These are phyloP conservation scores for Zygaena filipendulae DNA, from an alignment of 2,888 invertebrate genomes.

Conservation along the genomic window DNA sequence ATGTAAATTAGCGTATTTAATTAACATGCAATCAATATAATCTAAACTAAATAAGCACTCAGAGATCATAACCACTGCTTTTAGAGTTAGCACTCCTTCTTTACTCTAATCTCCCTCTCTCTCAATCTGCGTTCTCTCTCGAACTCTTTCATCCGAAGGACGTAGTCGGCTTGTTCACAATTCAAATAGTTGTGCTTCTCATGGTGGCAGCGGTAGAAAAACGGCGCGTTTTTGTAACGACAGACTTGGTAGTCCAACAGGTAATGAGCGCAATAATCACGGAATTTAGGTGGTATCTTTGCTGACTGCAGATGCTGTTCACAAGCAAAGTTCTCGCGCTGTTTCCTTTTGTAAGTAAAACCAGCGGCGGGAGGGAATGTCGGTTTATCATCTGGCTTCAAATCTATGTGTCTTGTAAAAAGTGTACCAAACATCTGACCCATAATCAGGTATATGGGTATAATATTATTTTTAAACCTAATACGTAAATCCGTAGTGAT, in stretches of 20 bases:
- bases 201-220: conserved; percentile 73
- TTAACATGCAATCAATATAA: too few species aligned
- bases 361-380: conserved; percentile 77
- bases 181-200: conserved; percentile 77
- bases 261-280: conserved; percentile 88
- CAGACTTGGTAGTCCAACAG: conserved; percentile 76
- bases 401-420: conserved; percentile 22
- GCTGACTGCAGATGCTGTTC: conserved; percentile 79
- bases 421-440: conserved; percentile 35
- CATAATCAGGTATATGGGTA: too few species aligned
- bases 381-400: conserved; percentile 53
- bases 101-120: conserved; percentile 33
- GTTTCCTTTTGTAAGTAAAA: conserved; percentile 74
- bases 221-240: conserved; percentile 75
- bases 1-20: too few species aligned
- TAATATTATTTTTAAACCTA: too few species aligned
- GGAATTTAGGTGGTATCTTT: conserved; percentile 70
- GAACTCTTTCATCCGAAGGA: conserved; percentile 50
- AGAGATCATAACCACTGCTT: too few species aligned
- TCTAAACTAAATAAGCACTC: too few species aligned
- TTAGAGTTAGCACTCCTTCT: too few species aligned
- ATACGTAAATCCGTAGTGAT: too few species aligned
- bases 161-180: conserved; percentile 87
- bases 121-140: conserved; percentile 45
- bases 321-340: conserved; percentile 76